These are phyloP conservation scores for Drosophila miranda DNA, from an alignment of 1,140 invertebrate genomes.

Conservation along the genomic window DNA sequence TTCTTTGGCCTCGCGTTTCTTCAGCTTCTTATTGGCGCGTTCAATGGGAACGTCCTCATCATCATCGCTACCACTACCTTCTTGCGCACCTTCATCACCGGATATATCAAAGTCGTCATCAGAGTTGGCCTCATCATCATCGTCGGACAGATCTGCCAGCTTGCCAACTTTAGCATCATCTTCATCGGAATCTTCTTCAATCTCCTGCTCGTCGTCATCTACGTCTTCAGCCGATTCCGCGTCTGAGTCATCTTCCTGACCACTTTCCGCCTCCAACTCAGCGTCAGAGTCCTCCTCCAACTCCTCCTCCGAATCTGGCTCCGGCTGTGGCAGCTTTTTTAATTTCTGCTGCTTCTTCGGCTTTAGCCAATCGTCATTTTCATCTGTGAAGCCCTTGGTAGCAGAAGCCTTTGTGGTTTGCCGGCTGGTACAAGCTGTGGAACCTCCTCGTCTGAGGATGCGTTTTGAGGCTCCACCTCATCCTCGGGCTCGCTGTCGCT, in stretches of 20 bases:
- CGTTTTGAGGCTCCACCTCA: constrained; percentile 28
- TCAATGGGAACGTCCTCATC: constrained; percentile 89
- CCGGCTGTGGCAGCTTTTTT: constrained; percentile 29
- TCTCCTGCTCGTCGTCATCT: constrained; percentile 59
- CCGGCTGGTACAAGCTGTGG: constrained; percentile 50
- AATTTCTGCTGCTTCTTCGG: constrained; percentile 84
- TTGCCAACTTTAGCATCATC: constrained; percentile 63
- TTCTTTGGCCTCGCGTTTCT: constrained; percentile 88
- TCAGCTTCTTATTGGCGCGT: constrained; percentile 91
- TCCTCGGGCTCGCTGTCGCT: constrained; percentile 73
- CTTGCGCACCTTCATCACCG: constrained; percentile 76
- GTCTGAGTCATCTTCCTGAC: constrained; percentile 28
- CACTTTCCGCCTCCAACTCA: constrained; percentile 38
- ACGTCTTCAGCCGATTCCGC: constrained; percentile 51
- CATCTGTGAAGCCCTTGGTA: constrained; percentile 85
- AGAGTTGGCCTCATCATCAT: constrained; percentile 59
- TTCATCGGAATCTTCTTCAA: constrained; percentile 51
- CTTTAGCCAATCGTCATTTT: constrained; percentile 88
- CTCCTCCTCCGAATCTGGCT: constrained; percentile 30
- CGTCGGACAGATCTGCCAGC: constrained; percentile 63
- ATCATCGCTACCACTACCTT: constrained; percentile 60
- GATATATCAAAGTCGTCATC: constrained; percentile 67
- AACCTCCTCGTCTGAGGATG: constrained; percentile 44
- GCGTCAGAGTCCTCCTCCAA: constrained; percentile 15
- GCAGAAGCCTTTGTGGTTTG: constrained; percentile 24